A percentile compares a stretch with the other conserved stretches of the same genome.
These are phyloP conservation scores for Oxyteleia sp. DNA, from an alignment of 2,888 invertebrate genomes.

Conservation along the genomic window DNA sequence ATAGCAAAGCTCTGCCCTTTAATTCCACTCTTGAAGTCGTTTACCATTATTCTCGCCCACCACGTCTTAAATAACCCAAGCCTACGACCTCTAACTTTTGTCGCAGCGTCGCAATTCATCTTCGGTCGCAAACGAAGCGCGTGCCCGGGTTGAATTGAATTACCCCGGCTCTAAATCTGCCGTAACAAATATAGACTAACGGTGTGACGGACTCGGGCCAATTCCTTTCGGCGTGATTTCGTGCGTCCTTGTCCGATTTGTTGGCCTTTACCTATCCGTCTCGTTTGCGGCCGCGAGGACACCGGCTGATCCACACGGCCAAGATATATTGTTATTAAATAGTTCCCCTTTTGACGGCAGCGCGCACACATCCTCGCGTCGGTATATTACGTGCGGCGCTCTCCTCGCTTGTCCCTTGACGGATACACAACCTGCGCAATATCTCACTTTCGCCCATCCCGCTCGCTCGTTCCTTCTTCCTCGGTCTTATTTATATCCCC, in stretches of 20 bases:
- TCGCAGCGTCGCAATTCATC: conserved; percentile 51
- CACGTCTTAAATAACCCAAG: conserved; percentile 7
- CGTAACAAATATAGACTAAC: conserved; percentile 77
- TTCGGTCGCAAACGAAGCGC: conserved; percentile 36
- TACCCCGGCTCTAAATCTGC: conserved; percentile 79
- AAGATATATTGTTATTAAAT: conserved; percentile 88
- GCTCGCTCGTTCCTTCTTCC: conserved; percentile 36
- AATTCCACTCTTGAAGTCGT: no score
- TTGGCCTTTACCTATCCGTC: conserved; percentile 38
- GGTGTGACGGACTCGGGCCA: conserved; percentile 68
- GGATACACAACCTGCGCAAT: conserved; percentile 70
- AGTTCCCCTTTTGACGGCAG: conserved; percentile 82
- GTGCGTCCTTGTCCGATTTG: conserved; percentile 68
- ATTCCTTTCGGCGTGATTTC: conserved; percentile 57
- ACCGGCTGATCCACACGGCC: conserved; percentile 70
- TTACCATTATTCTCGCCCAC: background rate
- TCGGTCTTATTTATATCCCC: conserved; percentile 74
- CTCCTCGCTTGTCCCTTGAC: conserved; percentile 71
- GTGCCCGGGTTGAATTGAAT: conserved; percentile 77
- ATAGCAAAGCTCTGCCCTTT: no score
- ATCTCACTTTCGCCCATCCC: conserved; percentile 64
- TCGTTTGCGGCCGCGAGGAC: conserved; percentile 53
- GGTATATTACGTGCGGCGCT: conserved; percentile 82
- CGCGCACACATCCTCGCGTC: conserved; percentile 77
- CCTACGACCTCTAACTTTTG: conserved; percentile 24